Percentiles rank a stretch among this genome's conserved stretches.
Conservation (phyloP, 1,140 invertebrate genomes). For the Drosophila prosaltans region DNA sequence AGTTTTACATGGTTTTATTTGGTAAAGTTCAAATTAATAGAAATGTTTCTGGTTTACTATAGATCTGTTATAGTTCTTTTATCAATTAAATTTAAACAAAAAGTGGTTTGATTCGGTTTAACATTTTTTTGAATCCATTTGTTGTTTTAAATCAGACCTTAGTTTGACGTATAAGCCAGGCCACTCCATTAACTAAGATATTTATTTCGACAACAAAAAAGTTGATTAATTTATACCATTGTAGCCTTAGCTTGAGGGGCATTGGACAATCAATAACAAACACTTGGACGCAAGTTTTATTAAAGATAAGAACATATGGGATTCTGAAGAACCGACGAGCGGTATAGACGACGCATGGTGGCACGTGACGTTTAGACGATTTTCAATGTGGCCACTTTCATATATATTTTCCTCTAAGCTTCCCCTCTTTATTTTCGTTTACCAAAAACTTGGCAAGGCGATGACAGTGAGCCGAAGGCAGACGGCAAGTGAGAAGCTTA, state of each 20-base stretch:
- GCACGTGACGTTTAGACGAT: constrained; percentile 4
- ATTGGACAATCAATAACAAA: constrained; percentile 37
- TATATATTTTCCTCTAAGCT: background rate
- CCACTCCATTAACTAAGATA: no score
- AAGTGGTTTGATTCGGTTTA: no score
- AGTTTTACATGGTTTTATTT: no score
- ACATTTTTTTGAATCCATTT: no score
- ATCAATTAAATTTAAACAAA: no score
- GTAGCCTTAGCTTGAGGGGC: background rate
- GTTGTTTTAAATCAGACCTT: no score
- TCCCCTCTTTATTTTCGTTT: background rate
- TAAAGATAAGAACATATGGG: constrained; percentile 50
- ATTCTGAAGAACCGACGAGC: background rate
- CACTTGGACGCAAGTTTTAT: constrained; percentile 51
- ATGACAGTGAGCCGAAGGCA: background rate
- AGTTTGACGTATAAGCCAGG: no score
- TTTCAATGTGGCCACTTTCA: constrained; percentile 5
- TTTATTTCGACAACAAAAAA: no score
- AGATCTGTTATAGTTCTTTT: no score
- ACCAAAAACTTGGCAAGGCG: constrained; percentile 10
- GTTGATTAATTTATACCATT: background rate
- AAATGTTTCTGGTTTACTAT: no score
- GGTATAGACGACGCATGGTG: constrained; percentile 6
- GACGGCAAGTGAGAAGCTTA: constrained; percentile 24
- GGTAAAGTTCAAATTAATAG: no score